Evolutionary conservation across 2,888 invertebrate genomes (phyloP).

Genomic region (Cataglyphis altisquamis): DNA sequence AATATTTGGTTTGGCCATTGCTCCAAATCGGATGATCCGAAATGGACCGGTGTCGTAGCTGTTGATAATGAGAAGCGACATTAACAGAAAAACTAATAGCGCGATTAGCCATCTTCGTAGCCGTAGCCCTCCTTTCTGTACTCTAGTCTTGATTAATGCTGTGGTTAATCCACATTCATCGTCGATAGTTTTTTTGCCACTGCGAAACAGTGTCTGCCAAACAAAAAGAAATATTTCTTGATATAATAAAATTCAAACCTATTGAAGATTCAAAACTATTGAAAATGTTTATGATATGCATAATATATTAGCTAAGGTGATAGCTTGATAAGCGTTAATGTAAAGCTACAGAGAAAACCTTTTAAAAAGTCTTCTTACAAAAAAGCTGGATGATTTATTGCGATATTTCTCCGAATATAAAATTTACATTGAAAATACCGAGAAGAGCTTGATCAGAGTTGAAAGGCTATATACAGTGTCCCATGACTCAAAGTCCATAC

Average conservation of each 20-base stretch:
- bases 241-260: background rate
- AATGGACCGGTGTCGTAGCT: slow-evolving; percentile 80
- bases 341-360: background rate
- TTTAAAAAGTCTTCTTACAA: background rate
- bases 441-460: background rate
- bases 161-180: slow-evolving; percentile 57
- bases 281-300: background rate
- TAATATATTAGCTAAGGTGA: background rate
- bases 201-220: slow-evolving; percentile 72
- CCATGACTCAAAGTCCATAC: too few relatives aligned
- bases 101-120: slow-evolving; percentile 81
- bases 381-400: background rate
- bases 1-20: slow-evolving; percentile 67
- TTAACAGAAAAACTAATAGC: slow-evolving; percentile 77
- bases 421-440: background rate
- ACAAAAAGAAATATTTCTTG: background rate
- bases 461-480: background rate
- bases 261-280: background rate
- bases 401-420: background rate
- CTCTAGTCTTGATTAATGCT: slow-evolving; percentile 55
- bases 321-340: background rate
- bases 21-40: slow-evolving; percentile 64
- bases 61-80: slow-evolving; percentile 80
- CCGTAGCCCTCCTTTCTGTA: slow-evolving; percentile 73
- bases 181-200: slow-evolving; percentile 65